Base-by-base conservation (phyloP, 2,797 vertebrate species). In the Benthosema pterotum region DNA sequence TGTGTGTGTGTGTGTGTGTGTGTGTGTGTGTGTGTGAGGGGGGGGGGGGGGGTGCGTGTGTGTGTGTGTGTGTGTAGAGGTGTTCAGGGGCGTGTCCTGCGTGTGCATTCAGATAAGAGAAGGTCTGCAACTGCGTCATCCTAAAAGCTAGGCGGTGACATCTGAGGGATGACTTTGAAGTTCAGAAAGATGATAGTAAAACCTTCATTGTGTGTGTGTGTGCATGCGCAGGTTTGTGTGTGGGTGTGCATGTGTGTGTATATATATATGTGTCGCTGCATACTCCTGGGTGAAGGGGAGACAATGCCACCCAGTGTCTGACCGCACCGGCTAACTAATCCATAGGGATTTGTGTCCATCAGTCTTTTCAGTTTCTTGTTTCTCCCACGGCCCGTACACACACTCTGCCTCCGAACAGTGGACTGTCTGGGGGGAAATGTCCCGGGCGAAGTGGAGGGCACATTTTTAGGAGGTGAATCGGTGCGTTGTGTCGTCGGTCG, bases 251-350 rank as follows among this genome's bases (percentile, higher is more conserved):
- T 18, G 28, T 15, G 25, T 45, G 15, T 22, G 46, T 50, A 18
- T 11, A 0, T 38, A 38, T 38, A 9, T 38, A 38, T 38, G 7
- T 7, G 8, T 38, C 32, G 32, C 32, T 38, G 32, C 32, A 38
- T 38, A 9, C 32, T 38, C 8, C 32, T 74, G 56, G 52, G 48
- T 57, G 52, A 2, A 1, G 42, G 55, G 42, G 43, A 71, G 67
- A 69, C 68, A 75, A 70, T 82, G 68, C 71, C 72, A 71, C 71
- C 82, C 52, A 76, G 65, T 75, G 80, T 77, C 71, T 55, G 65
- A 68, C 66, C 55, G 75, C 79, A 60, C 62, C 32, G 87, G 87
- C 83, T 85, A 75, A n/a, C 77, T 82, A 86, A 89, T 90, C 88
- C 81, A 86, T 88, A 84, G 83, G 84, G 12, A 78, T 76, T 69